Evolutionary conservation across 2,888 invertebrate species (phyloP).

Genomic region (Luffia ferchaultella): DNA sequence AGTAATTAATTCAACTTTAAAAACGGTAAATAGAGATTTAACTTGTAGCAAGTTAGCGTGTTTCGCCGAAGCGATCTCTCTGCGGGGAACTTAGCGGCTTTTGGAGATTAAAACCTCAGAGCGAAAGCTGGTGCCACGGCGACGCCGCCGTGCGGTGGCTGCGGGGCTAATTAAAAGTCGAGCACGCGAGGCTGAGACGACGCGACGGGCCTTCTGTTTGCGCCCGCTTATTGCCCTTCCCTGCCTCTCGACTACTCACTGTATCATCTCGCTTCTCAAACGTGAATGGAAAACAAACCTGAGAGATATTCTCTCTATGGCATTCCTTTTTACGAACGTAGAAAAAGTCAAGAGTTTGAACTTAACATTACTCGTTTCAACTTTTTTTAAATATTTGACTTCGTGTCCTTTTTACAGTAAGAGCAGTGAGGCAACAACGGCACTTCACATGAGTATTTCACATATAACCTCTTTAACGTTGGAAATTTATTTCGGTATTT

Average conservation of each 20-base stretch:
- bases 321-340: background rate
- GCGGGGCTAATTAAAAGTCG: constrained; percentile 38
- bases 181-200: constrained; percentile 6
- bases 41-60: background rate
- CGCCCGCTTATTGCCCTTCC: constrained; percentile 25
- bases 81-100: background rate
- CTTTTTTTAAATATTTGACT: constrained; percentile 6
- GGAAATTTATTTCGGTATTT: too few species aligned
- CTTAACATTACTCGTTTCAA: background rate
- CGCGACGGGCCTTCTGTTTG: constrained; percentile 20
- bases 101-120: constrained; percentile 11
- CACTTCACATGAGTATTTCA: too few species aligned
- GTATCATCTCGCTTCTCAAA: background rate
- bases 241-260: constrained; percentile 17
- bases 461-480: too few species aligned
- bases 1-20: background rate
- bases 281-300: background rate
- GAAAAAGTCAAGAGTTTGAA: background rate
- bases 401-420: constrained; percentile 3
- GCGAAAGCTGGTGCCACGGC: constrained; percentile 7
- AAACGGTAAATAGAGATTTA: background rate
- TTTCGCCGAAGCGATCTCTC: background rate
- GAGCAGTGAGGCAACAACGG: too few species aligned
- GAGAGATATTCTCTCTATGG: background rate
- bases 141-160: background rate